These are phyloP conservation scores for Xanthorhoe designata DNA, from an alignment of 2,888 invertebrate genomes.

Conservation along the genomic window DNA sequence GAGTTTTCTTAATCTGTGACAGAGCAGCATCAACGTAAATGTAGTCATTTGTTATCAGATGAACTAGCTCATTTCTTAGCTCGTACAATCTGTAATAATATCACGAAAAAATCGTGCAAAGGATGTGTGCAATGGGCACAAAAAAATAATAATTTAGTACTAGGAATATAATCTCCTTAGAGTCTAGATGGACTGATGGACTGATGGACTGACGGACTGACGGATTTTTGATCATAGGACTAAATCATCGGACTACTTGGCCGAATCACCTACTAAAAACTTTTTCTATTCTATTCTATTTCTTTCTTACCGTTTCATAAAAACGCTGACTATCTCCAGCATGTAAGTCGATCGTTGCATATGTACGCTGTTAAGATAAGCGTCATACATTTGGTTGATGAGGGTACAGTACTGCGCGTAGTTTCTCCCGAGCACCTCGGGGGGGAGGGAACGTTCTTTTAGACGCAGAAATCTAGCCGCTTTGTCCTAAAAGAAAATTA, in stretches of 20 bases:
- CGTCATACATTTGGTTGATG: constrained; percentile 59
- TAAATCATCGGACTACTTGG: no score
- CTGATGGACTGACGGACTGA: no score
- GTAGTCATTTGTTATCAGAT: constrained; percentile 61
- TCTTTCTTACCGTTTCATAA: constrained; percentile 60
- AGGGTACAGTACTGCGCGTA: constrained; percentile 58
- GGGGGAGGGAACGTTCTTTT: constrained; percentile 48
- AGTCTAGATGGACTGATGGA: no score
- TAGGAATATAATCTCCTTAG: no score
- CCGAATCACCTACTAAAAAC: no score
- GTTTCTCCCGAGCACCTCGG: constrained; percentile 52
- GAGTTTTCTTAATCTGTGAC: constrained; percentile 45
- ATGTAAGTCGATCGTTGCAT: constrained; percentile 56
- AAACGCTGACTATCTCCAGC: constrained; percentile 51
- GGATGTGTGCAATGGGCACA: no score
- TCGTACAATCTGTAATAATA: constrained; percentile 56
- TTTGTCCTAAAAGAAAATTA: constrained; percentile 41
- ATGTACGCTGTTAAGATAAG: constrained; percentile 57
- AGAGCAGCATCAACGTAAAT: constrained; percentile 59
- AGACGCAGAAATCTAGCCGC: constrained; percentile 46
- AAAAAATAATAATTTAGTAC: no score
- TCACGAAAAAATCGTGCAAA: no score
- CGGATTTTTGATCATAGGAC: no score
- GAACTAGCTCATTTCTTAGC: constrained; percentile 57
- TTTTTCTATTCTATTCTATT: no score